Conservation (phyloP, 2,113 vertebrate species). For the Silurus meridionalis region DNA sequence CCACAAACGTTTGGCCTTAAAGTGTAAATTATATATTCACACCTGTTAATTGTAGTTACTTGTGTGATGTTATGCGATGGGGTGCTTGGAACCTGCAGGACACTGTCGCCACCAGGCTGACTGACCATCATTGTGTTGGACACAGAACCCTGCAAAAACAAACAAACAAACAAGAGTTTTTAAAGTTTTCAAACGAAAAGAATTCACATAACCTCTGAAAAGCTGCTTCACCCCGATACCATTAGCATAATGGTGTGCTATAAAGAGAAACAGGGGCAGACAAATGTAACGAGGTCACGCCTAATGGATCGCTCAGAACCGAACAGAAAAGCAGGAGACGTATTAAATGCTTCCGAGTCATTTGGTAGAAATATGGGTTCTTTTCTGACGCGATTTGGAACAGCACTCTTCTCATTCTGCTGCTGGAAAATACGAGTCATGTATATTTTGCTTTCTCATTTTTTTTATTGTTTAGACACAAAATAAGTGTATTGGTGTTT, state of each 20-base stretch:
- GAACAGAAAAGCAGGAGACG: constrained; percentile 12
- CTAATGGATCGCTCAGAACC: constrained; percentile 30
- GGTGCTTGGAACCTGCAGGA: constrained; percentile 88
- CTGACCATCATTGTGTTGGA: constrained; percentile 98
- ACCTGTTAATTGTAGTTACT: constrained; percentile 83
- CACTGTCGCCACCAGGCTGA: constrained; percentile 82
- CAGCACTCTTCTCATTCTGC: not conserved
- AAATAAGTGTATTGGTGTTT: not conserved
- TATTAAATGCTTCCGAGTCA: not conserved
- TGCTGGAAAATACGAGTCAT: not conserved
- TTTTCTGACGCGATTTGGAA: not conserved
- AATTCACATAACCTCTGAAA: not conserved
- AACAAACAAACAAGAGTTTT: constrained; percentile 22
- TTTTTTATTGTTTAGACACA: not conserved
- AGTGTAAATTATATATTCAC: constrained; percentile 44
- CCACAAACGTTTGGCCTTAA: too few relatives aligned
- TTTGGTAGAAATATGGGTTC: not conserved
- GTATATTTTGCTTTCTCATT: not conserved
- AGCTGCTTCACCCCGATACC: constrained; percentile 2
- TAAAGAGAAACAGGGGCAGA: constrained; percentile 1
- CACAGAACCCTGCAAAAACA: constrained; percentile 76
- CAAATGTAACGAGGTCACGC: constrained; percentile 25
- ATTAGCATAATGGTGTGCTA: constrained; percentile 34
- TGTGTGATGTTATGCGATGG: constrained; percentile 83
- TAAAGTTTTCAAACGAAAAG: not conserved